Conservation (phyloP, 2,797 vertebrate genomes). For the Spinibarbus caldwelli region DNA sequence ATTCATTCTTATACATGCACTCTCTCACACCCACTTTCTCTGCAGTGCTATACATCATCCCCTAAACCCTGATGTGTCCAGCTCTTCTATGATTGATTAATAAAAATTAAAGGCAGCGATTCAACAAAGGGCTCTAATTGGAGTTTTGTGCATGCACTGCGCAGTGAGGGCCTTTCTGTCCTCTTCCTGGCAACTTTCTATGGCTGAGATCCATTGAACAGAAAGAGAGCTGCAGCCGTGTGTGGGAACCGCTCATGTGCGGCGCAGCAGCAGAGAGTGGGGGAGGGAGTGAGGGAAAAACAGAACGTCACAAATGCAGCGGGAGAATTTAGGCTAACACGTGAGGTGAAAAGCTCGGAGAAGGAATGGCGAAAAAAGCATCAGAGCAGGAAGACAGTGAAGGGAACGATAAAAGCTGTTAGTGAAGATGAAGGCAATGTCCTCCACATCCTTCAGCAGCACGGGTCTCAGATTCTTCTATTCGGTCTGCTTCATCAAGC, state of each 20-base stretch:
- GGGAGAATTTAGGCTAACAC: constrained; percentile 49
- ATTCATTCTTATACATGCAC: neutral
- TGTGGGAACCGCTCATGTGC: constrained; percentile 63
- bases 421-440: constrained; percentile 77
- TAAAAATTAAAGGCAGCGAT: constrained; percentile 1
- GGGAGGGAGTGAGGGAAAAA: constrained; percentile 30
- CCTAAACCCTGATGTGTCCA: constrained; percentile 9
- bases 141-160: constrained; percentile 20
- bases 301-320: constrained; percentile 28
- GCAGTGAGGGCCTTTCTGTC: neutral
- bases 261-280: constrained; percentile 42
- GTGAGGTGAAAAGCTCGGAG: constrained; percentile 37
- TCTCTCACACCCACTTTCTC: neutral
- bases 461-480: constrained; percentile 81
- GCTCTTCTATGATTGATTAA: neutral
- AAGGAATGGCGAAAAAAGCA: neutral
- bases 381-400: constrained; percentile 55
- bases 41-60: constrained; percentile 12
- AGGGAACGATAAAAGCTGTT: constrained; percentile 49
- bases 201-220: constrained; percentile 21
- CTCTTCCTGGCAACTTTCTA: constrained; percentile 16
- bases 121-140: constrained; percentile 2
- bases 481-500: constrained; percentile 80
- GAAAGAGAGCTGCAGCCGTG: constrained; percentile 70
- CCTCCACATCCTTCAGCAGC: constrained; percentile 74